These are phyloP conservation scores for Chelmon rostratus DNA, from an alignment of 2,797 vertebrate genomes.

Conservation along the genomic window DNA sequence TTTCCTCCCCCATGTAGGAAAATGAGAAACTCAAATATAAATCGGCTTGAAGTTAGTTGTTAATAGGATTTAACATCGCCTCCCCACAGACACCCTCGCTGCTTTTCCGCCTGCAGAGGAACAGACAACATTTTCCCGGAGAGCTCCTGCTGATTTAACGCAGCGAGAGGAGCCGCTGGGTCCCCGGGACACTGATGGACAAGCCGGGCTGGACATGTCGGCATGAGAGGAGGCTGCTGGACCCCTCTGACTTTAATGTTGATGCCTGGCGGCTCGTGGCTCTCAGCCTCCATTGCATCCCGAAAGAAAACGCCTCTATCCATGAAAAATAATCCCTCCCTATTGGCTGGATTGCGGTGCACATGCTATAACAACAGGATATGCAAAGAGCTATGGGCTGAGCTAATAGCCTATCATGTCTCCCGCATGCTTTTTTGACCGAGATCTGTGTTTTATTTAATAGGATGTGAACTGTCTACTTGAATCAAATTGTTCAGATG, in stretches of 20 bases:
- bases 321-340: constrained; percentile 68
- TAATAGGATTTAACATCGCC: constrained; percentile 39
- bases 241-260: constrained; percentile 39
- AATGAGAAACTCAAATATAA: constrained; percentile 39
- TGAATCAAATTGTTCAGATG: constrained; percentile 19
- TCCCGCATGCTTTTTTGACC: constrained; percentile 57
- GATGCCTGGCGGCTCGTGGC: constrained; percentile 37
- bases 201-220: constrained; percentile 6
- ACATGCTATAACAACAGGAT: constrained; percentile 84
- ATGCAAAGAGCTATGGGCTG: constrained; percentile 76
- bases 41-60: constrained; percentile 43
- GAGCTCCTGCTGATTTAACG: constrained; percentile 15
- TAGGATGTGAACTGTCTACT: constrained; percentile 32
- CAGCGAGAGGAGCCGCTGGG: constrained; percentile 5
- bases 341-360: constrained; percentile 76
- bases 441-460: constrained; percentile 48
- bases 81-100: neutral
- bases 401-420: constrained; percentile 71
- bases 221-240: constrained; percentile 36
- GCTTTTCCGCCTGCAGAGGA: constrained; percentile 16
- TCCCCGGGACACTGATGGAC: neutral
- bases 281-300: constrained; percentile 70
- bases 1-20: constrained; percentile 13
- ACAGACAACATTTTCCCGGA: neutral
- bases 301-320: constrained; percentile 63